Base-by-base conservation (phyloP, 2,888 invertebrate genomes). In the Calliscelio sp. region DNA sequence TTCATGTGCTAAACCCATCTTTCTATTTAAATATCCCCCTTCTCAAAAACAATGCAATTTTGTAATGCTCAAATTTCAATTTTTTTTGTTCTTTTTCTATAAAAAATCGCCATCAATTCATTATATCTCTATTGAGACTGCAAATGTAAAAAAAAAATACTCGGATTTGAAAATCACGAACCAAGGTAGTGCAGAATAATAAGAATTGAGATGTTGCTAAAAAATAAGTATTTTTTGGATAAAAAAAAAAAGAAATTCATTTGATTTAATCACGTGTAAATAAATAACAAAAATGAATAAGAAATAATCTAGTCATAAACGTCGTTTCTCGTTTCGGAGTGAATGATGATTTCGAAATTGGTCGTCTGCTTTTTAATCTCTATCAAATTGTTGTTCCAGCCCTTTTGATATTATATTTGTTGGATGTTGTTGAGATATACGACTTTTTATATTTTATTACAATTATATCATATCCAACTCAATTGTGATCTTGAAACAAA, bases 1-100 rank as follows among this genome's bases (percentile, higher is more conserved):
- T 97, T 97, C 90, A 95, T 65, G n/a, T n/a, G 70, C 55, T 41
- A 41, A 53, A 74, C 41, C 32, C 25, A 18, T 32, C 46, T 7
- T n/a, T 22, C 7, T 28, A 32, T 14, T 16, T 24, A 41, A 61
- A 35, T 35, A 35, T 35, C 24, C 5, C 10, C n/a, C 6, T 3
- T 22, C n/a, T 61, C 24, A 38, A 51, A 20, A 38, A 53, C 7
- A 32, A 6, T 44, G 44, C 44, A 44, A 44, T 14, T n/a, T n/a
- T n/a, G n/a, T n/a, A n/a, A n/a, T n/a, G n/a, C n/a, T n/a, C n/a
- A n/a, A n/a, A n/a, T n/a, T n/a, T n/a, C n/a, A n/a, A n/a, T n/a
- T n/a, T n/a, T 35, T 35, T 35, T 32, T 32, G 32, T 32, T 35
- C 14, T 11, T 35, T 35, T 35, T 1, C 14, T 35, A 35, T 35